Conservation (phyloP, 2,888 invertebrate genomes). For the Ormyrus pomaceus region DNA sequence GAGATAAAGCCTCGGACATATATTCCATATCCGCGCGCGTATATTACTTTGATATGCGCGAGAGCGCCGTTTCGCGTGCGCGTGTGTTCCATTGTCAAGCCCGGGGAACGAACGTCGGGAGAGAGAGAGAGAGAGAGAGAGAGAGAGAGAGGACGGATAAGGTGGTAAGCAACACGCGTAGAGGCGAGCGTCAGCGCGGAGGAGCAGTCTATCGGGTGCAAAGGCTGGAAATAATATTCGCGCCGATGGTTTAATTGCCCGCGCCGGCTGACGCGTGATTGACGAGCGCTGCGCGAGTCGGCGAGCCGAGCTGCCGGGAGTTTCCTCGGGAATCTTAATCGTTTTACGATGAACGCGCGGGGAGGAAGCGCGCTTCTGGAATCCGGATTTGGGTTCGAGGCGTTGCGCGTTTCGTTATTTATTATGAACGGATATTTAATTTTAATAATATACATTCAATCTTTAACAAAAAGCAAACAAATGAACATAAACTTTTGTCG, state of each 20-base stretch:
- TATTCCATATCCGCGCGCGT: constrained; percentile 54
- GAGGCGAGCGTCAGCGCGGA: neutral
- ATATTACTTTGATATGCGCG: constrained; percentile 48
- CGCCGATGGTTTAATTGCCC: constrained; percentile 40
- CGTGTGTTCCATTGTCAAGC: constrained; percentile 21
- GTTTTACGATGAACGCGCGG: too few relatives aligned
- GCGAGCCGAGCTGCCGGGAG: too few relatives aligned
- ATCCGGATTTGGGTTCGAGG: neutral
- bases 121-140: neutral
- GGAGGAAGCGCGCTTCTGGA: too few relatives aligned
- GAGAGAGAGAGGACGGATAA: constrained; percentile 15
- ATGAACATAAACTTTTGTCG: too few relatives aligned
- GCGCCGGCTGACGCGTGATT: constrained; percentile 23
- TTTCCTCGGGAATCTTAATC: too few relatives aligned
- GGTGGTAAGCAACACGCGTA: constrained; percentile 6
- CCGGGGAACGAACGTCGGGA: too few relatives aligned
- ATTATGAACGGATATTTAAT: neutral
- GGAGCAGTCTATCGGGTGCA: constrained; percentile 4
- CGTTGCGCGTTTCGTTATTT: constrained; percentile 4
- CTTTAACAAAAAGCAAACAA: too few relatives aligned
- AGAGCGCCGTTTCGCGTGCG: neutral
- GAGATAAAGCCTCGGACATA: constrained; percentile 61
- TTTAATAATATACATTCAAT: too few relatives aligned
- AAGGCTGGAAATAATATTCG: neutral
- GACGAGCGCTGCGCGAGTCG: neutral